Conservation (phyloP, 1,140 invertebrate species). For the Drosophila funebris region DNA sequence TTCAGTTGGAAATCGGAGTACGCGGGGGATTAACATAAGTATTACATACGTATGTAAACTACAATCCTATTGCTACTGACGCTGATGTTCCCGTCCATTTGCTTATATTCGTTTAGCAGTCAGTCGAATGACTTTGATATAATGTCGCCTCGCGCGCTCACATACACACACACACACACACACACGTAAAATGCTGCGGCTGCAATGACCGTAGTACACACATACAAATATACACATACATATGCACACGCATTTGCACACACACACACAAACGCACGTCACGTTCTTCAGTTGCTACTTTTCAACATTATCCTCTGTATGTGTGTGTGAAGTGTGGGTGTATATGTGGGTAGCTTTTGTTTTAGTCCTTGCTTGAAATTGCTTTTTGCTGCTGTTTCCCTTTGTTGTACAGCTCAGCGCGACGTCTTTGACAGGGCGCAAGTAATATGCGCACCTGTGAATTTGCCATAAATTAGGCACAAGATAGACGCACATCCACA, state of each 20-base stretch:
- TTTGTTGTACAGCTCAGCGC: slow-evolving; percentile 48
- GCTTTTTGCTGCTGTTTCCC: slow-evolving; percentile 50
- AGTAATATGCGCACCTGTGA: slow-evolving; percentile 75
- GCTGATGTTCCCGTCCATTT: background rate
- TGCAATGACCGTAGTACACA: slow-evolving; percentile 32
- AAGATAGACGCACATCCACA: slow-evolving; percentile 28
- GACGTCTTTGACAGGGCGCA: slow-evolving; percentile 73
- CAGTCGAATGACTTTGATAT: slow-evolving; percentile 49
- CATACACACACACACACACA: slow-evolving; percentile 11
- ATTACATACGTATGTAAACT: background rate
- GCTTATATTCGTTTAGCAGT: slow-evolving; percentile 24
- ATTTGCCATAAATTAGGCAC: slow-evolving; percentile 76
- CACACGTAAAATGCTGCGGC: slow-evolving; percentile 23
- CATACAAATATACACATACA: slow-evolving; percentile 17
- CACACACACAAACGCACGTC: slow-evolving; percentile 37
- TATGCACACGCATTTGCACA: too few species aligned
- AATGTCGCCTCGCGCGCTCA: slow-evolving; percentile 27
- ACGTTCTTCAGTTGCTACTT: slow-evolving; percentile 44
- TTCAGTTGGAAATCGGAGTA: slow-evolving; percentile 20
- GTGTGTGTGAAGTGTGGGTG: slow-evolving; percentile 29
- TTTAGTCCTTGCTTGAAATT: slow-evolving; percentile 65
- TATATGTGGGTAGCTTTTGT: slow-evolving; percentile 54
- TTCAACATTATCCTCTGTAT: slow-evolving; percentile 14
- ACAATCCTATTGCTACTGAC: slow-evolving; percentile 6
- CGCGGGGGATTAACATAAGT: slow-evolving; percentile 8